Conservation (phyloP, 2,797 vertebrate species). For the Sciurus vulgaris region DNA sequence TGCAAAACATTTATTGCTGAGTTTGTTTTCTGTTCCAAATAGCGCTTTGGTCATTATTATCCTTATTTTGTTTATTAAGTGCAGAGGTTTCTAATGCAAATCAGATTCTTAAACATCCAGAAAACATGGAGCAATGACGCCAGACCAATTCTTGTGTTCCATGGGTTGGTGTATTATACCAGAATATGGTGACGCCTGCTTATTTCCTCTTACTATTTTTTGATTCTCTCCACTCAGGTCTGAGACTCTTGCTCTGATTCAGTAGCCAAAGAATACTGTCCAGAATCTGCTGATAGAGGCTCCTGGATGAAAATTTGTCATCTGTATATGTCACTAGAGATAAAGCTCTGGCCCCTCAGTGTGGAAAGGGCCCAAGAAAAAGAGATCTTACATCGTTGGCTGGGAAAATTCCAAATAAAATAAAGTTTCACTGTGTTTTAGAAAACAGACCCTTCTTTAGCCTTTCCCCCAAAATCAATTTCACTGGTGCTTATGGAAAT, state of each 20-base stretch:
- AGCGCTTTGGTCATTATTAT: slow-evolving; percentile 62
- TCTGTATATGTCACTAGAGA: slow-evolving; percentile 57
- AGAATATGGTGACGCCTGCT: background rate
- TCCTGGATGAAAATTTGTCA: slow-evolving; percentile 22
- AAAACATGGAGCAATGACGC: slow-evolving; percentile 69
- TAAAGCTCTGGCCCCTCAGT: background rate
- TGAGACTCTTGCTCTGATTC: background rate
- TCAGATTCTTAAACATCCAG: slow-evolving; percentile 66
- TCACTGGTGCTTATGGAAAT: slow-evolving; percentile 66
- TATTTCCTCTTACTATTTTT: background rate
- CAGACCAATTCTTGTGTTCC: background rate
- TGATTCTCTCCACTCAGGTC: background rate
- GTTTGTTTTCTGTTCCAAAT: slow-evolving; percentile 75
- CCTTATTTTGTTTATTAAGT: slow-evolving; percentile 62
- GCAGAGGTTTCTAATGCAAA: slow-evolving; percentile 60
- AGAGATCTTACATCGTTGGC: slow-evolving; percentile 77
- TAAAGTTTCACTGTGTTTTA: slow-evolving; percentile 48
- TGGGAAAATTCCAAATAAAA: slow-evolving; percentile 73
- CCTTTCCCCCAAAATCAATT: slow-evolving; percentile 57
- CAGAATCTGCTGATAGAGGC: background rate
- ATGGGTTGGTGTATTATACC: background rate
- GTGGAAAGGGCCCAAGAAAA: slow-evolving; percentile 32
- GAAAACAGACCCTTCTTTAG: slow-evolving; percentile 64
- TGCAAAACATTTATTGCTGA: slow-evolving; percentile 70
- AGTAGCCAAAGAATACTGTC: background rate